Evolutionary conservation across 2,888 invertebrate genomes (phyloP), one percentile per base, ranked within the genome.

Genomic region (Phalera bucephala): DNA sequence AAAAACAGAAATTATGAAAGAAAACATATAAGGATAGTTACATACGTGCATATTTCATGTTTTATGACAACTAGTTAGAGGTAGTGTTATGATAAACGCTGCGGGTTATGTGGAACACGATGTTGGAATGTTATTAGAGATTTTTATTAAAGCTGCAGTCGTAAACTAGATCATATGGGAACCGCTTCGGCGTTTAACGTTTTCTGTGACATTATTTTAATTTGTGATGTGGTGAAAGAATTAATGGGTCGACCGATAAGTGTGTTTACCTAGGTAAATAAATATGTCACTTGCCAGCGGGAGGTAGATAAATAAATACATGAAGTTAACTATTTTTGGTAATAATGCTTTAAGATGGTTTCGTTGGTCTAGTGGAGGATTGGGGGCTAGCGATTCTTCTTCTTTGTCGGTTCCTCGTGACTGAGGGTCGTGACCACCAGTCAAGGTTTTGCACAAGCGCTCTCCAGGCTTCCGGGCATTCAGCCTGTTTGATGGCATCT

Each of bases 61-160:
- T 82, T 60, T 74, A 78, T 69, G 64, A 69, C 59, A 53, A 44
- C 54, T 68, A 62, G 64, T 54, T 67, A 60, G 62, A 62, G 62
- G 52, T 54, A 60, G 59, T 57, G 67, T 74, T 75, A 72, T 74
- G 72, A 78, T 82, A 78, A 78, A 76, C 68, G 69, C 47, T 54
- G 49, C 48, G 64, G 61, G 61, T 68, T 61, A 72, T 66, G 52
- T 64, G 63, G 64, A 68, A 77, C 77, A 80, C 45, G 71, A 68
- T 59, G 72, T 60, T 33, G 80, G 80, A 82, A 84, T 81, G 80
- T 77, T 79, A 82, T 81, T 78, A 81, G 71, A 79, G 59, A 77
- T 75, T 83, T 80, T 82, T 83, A 82, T 84, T 76, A 72, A 73
- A 78, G 72, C 65, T 69, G 50, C 43, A 65, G 72, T 79, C 80